Conservation (phyloP, 2,888 invertebrate species). For the Hartigia nigra region DNA sequence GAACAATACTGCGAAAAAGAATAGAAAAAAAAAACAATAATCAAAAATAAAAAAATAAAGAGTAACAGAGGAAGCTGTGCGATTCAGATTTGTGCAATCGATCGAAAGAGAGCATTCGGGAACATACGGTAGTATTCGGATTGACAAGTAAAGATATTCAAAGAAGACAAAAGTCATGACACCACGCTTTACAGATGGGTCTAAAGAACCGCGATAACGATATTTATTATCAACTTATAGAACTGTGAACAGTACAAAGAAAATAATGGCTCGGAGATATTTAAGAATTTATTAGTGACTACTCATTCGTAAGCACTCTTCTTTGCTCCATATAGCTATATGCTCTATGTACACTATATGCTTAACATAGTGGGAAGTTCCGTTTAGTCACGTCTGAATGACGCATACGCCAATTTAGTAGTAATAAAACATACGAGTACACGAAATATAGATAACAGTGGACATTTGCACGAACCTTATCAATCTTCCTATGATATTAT, state of each 20-base stretch:
- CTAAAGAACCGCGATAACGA: not conserved
- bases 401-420: constrained; percentile 47
- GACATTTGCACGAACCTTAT: not conserved
- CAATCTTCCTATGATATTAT: not conserved
- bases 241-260: too few relatives aligned
- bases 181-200: not conserved
- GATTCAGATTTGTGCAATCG: not conserved
- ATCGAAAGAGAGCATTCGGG: not conserved
- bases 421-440: not conserved
- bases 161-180: not conserved
- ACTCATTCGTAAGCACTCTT: not conserved
- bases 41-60: not conserved
- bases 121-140: not conserved
- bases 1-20: not conserved
- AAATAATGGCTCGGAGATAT: not conserved
- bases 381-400: constrained; percentile 49
- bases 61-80: not conserved
- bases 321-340: not conserved
- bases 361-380: constrained; percentile 38
- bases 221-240: not conserved
- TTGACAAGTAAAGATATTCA: not conserved
- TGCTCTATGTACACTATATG: not conserved
- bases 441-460: not conserved
- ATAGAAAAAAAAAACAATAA: not conserved
- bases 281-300: not conserved